Evolutionary conservation across 2,888 invertebrate species (phyloP), one percentile per base, ranked within the genome.

Genomic region (Trichogramma dendrolimi): DNA sequence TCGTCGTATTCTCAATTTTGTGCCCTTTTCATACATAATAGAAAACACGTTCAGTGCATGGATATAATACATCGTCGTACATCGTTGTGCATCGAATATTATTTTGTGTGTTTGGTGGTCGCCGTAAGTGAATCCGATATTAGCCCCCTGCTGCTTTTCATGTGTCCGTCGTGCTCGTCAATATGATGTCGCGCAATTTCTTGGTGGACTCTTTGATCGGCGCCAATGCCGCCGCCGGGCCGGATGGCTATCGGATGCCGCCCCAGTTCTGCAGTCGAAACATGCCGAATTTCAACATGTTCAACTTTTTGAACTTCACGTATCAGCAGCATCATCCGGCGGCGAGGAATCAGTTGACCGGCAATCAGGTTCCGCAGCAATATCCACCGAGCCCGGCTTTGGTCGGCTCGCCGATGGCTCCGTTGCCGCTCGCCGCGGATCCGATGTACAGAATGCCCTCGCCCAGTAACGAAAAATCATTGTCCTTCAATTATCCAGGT

Each of bases 171-270:
- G 10, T 7, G 10, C n/a, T 10, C 8, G 27, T 40, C 14, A 55
- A 49, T 39, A 83, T 81, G 71, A 91, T 91, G 90, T 91, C 91
- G 64, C 86, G 90, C 69, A 91, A 91, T 68, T 92, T 92, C 74
- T 79, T 91, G 61, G 90, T 92, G 73, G 92, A 92, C 73, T 88
- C 91, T 57, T 79, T 92, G 61, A 89, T 92, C 68, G 87, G 86
- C 81, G 85, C 83, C 72, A 85, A 73, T 57, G 27, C 70, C 85
- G 61, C 82, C 85, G 27, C 27, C 27, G 27, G 27, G 1, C 27
- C 27, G 27, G 27, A 27, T 2, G 75, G 78, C 14, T 77, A 77
- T 58, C 74, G 75, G 27, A 43, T 79, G 65, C 76, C 79, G 0
- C 6, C 10, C 1, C 78, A 78, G 58, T 78, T 78, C 60, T 72